Percentiles rank a stretch among this genome's conserved stretches.
These are phyloP conservation scores for Lerema accius DNA, from an alignment of 1,140 invertebrate genomes.

Conservation along the genomic window DNA sequence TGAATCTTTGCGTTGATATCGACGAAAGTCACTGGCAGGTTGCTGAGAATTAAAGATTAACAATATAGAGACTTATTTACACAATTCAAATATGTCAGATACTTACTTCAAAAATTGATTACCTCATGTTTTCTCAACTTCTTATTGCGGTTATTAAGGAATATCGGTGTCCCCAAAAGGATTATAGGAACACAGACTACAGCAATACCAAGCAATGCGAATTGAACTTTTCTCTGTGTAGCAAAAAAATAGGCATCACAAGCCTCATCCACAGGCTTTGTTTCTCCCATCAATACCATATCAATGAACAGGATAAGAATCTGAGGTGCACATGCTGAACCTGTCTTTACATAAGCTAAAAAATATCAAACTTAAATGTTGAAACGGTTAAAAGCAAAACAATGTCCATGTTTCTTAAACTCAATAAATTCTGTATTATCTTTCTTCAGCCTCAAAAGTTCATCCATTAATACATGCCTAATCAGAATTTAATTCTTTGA, in stretches of 20 bases:
- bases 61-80: too few species aligned
- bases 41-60: slow-evolving; percentile 36
- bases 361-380: slow-evolving; percentile 33
- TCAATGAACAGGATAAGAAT: slow-evolving; percentile 96
- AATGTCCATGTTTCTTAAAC: too few species aligned
- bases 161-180: slow-evolving; percentile 94
- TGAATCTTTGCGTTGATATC: slow-evolving; percentile 49
- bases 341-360: slow-evolving; percentile 52
- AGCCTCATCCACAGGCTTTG: slow-evolving; percentile 63
- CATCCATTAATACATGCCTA: too few species aligned
- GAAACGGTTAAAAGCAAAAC: too few species aligned
- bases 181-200: slow-evolving; percentile 96
- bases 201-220: slow-evolving; percentile 90
- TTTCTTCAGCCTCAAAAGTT: too few species aligned
- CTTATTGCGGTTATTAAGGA: slow-evolving; percentile 86
- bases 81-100: too few species aligned
- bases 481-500: too few species aligned
- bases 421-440: too few species aligned
- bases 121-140: slow-evolving; percentile 51
- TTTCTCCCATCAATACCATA: slow-evolving; percentile 92
- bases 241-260: slow-evolving; percentile 86
- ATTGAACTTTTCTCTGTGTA: slow-evolving; percentile 89
- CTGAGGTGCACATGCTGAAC: slow-evolving; percentile 89
- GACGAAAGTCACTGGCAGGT: slow-evolving; percentile 50
- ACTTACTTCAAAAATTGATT: slow-evolving; percentile 11